phyloP scores from a whole-genome alignment of 35 echinoderm and acorn worm genomes.

The Ophioderma brevispina region DNA sequence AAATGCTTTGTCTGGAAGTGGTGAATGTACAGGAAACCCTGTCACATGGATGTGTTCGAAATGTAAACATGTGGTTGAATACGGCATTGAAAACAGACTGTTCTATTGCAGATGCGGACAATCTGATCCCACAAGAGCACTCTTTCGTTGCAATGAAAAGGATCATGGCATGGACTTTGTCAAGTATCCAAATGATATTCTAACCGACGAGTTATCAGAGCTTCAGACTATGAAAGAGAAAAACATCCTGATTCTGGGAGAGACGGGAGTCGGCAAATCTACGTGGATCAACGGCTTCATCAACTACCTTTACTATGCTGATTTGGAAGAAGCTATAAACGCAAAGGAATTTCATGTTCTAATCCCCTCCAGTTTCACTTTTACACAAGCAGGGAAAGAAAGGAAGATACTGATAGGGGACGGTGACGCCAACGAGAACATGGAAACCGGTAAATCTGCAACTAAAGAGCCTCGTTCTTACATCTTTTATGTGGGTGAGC shows the following conservation, averaged over 20 bases:
- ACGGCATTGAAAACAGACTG: neutral
- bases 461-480: constrained; percentile 1
- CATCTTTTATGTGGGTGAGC: neutral
- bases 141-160: neutral
- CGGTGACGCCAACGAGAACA: neutral
- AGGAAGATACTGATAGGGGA: neutral
- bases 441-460: neutral
- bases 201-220: neutral
- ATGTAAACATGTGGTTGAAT: neutral
- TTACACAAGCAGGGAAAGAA: neutral
- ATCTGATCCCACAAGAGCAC: neutral
- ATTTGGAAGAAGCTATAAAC: neutral
- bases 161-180: neutral
- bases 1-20: neutral
- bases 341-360: neutral
- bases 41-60: neutral
- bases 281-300: constrained; percentile 6
- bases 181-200: neutral
- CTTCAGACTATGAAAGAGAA: constrained; percentile 2
- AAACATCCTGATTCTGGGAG: constrained; percentile 3
- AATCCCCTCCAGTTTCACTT: constrained; percentile 15
- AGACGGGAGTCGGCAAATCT: constrained; percentile 17
- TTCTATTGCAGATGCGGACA: neutral
- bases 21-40: neutral
- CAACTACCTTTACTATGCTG: neutral